Evolutionary conservation across 2,888 invertebrate genomes (phyloP), one percentile per base, ranked within the genome.

Genomic region (Carpatolechia fugitivella): DNA sequence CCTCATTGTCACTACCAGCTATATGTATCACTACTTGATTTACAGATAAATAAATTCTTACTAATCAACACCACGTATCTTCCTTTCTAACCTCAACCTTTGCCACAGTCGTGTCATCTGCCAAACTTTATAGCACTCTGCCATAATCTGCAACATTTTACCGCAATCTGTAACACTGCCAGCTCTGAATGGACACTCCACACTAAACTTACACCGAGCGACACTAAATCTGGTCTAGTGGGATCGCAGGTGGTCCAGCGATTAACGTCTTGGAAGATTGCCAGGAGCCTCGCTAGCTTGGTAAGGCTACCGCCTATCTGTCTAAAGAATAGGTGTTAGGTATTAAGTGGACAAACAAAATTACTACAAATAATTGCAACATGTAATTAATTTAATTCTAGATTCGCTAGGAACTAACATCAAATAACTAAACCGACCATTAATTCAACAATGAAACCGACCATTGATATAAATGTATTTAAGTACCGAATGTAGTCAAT

Each of bases 231-330:
- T 57, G n/a, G 16, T 24, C 36, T 60, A 61, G 70, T 68, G 67
- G 66, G 71, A 68, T 70, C 70, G 71, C 75, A 76, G 78, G 74
- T 78, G 74, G 68, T 66, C 70, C 68, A 62, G 7, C 67, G 66
- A 76, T 76, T 74, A 73, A 75, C 67, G 70, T 60, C 55, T 66
- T 80, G 80, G 80, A 77, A 59, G 24, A 29, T 20, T 44, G 76
- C 80, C 79, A 80, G 64, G 54, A 50, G 47, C 41, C 20, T 24
- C 24, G 13, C 44, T 24, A 24, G 24, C 24, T 24, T 24, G 24
- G 24, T 24, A 24, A 24, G 24, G 24, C 24, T 24, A 24, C 24
- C 24, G 6, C 24, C 24, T 24, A 24, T 24, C 24, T 24, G 6
- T 24, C 24, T 24, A 24, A 24, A 24, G 3, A 24, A 24, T n/a